phyloP scores from a whole-genome alignment of 2,797 vertebrate species.

The Rhodeus uyekii region DNA sequence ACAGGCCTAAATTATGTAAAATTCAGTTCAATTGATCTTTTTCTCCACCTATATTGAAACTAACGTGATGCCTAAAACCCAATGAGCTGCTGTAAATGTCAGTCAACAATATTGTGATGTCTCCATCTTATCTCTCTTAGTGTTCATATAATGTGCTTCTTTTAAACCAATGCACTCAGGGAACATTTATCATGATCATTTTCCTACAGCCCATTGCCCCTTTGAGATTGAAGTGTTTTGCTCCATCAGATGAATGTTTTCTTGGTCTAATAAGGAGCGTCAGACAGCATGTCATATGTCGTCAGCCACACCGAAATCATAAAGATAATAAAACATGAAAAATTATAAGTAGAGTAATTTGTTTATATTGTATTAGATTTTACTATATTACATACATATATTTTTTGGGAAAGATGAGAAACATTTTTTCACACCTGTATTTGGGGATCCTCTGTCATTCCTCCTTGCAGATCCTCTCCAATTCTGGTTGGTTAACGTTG shows the following conservation, averaged over 20 bases:
- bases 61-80: conserved; percentile 32
- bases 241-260: conserved; percentile 23
- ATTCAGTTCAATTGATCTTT: not conserved
- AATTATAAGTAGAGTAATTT: not conserved
- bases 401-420: no score
- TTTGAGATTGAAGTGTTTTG: conserved; percentile 33
- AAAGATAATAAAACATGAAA: not conserved
- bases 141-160: not conserved
- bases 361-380: no score
- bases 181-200: conserved; percentile 31
- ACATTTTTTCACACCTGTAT: no score
- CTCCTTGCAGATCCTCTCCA: no score
- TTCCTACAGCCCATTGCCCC: conserved; percentile 27
- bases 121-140: conserved; percentile 18
- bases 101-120: conserved; percentile 18
- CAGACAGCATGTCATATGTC: not conserved
- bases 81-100: conserved; percentile 40
- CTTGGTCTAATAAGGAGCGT: conserved; percentile 1
- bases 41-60: conserved; percentile 16
- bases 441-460: no score
- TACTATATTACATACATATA: no score
- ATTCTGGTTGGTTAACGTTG: no score
- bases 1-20: conserved; percentile 9
- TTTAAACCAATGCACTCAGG: conserved; percentile 4
- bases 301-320: not conserved